These are phyloP conservation scores for Pyrrhia umbra DNA, from an alignment of 2,888 invertebrate species.

Conservation along the genomic window DNA sequence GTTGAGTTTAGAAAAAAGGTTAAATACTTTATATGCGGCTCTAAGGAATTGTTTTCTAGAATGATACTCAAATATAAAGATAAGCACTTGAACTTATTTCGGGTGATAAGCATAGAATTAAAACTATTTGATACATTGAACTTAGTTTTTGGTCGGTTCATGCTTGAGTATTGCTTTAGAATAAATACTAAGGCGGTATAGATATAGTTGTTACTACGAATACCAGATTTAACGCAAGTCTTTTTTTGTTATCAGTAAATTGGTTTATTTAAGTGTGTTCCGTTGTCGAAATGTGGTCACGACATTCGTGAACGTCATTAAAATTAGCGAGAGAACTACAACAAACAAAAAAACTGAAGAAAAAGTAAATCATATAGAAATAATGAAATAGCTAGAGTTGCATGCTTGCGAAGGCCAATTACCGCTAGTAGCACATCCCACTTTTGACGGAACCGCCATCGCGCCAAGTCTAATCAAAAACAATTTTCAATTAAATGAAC, in stretches of 20 bases:
- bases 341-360: conserved; percentile 7
- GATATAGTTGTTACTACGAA: no score
- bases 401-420: conserved; percentile 45
- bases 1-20: neutral
- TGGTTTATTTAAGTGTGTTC: conserved; percentile 7
- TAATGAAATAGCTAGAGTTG: conserved; percentile 42
- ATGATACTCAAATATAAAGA: no score
- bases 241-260: conserved; percentile 1
- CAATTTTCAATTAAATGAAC: conserved; percentile 61
- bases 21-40: neutral
- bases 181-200: no score
- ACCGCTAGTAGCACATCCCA: conserved; percentile 45
- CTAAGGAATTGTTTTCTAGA: neutral
- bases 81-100: no score
- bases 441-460: conserved; percentile 47
- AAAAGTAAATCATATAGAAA: conserved; percentile 52
- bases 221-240: neutral
- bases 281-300: conserved; percentile 28
- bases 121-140: no score
- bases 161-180: no score
- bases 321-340: conserved; percentile 14
- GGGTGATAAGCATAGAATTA: no score
- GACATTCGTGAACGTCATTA: conserved; percentile 25
- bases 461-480: conserved; percentile 47
- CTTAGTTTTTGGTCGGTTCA: no score